These are phyloP conservation scores for Poeciliopsis retropinna DNA, from an alignment of 2,113 vertebrate species.

Conservation along the genomic window DNA sequence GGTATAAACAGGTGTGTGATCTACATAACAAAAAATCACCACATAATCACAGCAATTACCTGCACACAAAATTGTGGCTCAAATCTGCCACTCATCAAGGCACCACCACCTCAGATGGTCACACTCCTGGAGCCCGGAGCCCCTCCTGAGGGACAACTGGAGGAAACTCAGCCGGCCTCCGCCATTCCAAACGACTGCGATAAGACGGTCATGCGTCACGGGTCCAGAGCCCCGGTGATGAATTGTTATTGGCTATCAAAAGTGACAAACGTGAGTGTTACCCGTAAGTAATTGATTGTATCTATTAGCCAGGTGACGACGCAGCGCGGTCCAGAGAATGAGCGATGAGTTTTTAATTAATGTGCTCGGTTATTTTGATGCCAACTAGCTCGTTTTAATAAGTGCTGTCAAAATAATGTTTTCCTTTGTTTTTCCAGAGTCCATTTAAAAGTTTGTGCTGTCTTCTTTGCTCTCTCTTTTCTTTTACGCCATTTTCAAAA, in stretches of 20 bases:
- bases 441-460: not conserved
- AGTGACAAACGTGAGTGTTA: constrained; percentile 50
- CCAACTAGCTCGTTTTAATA: constrained; percentile 23
- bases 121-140: not conserved
- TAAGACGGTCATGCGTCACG: not conserved
- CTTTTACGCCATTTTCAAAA: not conserved
- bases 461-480: not conserved
- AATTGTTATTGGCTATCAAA: constrained; percentile 26
- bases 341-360: constrained; percentile 39
- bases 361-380: constrained; percentile 36
- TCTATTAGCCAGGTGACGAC: constrained; percentile 36
- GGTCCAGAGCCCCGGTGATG: constrained; percentile 34
- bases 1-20: constrained; percentile 61
- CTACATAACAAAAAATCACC: constrained; percentile 66
- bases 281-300: constrained; percentile 56
- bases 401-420: constrained; percentile 16
- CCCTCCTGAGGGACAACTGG: not conserved
- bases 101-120: constrained; percentile 5
- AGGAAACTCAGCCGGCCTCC: not conserved
- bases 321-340: constrained; percentile 23
- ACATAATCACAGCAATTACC: constrained; percentile 70
- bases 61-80: constrained; percentile 47
- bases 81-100: constrained; percentile 41
- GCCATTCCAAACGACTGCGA: not conserved
- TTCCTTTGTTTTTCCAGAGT: not conserved